A percentile compares a stretch with the other conserved stretches of the same genome.
Evolutionary conservation across 2,888 invertebrate genomes (phyloP).

Genomic region (Dasysyrphus tricinctus): DNA sequence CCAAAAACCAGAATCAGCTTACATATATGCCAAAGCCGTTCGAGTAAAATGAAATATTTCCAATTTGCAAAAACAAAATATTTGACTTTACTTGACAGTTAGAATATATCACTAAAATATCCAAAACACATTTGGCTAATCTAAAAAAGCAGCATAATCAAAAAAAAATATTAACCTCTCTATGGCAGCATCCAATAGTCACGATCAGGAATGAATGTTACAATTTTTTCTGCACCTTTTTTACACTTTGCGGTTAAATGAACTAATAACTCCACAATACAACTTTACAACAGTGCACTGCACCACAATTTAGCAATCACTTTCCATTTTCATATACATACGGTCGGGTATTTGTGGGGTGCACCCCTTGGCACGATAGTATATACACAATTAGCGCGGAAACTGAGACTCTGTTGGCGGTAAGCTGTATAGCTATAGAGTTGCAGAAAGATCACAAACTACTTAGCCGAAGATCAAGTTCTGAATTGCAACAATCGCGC

Average conservation of each 20-base stretch:
- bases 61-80: conserved; percentile 17
- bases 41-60: neutral
- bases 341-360: neutral
- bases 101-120: conserved; percentile 1
- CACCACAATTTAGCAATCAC: conserved; percentile 68
- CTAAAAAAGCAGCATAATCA: neutral
- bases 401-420: conserved; percentile 32
- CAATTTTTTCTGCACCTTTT: conserved; percentile 56
- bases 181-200: conserved; percentile 24
- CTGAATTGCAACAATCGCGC: conserved; percentile 57
- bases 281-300: conserved; percentile 23
- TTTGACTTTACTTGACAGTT: neutral
- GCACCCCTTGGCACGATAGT: neutral
- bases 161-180: conserved; percentile 10
- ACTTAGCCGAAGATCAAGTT: conserved; percentile 62
- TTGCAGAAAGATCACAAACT: conserved; percentile 46
- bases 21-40: neutral
- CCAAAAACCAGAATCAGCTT: neutral
- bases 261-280: conserved; percentile 49
- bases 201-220: conserved; percentile 44
- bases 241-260: conserved; percentile 66
- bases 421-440: neutral
- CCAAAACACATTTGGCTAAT: conserved; percentile 9
- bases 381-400: conserved; percentile 40
- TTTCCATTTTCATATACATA: conserved; percentile 60